These are phyloP conservation scores for Silvanus unidentatus DNA, from an alignment of 2,888 invertebrate species.

Conservation along the genomic window DNA sequence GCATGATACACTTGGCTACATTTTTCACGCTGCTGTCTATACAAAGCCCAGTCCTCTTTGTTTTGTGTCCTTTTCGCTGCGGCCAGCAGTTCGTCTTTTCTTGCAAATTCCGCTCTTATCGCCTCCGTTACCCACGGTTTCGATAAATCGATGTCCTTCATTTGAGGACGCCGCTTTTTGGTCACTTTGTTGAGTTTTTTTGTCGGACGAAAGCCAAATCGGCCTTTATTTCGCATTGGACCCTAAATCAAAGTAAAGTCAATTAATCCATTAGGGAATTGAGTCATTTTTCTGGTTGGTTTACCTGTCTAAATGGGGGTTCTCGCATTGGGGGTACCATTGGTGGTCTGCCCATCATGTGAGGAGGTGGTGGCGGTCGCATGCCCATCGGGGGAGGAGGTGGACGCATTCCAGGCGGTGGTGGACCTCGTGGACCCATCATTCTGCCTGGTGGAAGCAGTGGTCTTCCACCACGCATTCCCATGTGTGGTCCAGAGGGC, in stretches of 20 bases:
- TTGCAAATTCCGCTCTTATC: constrained; percentile 49
- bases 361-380: constrained; percentile 28
- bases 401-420: constrained; percentile 28
- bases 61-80: constrained; percentile 47
- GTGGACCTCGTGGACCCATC: constrained; percentile 29
- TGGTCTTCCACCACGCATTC: constrained; percentile 29
- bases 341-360: constrained; percentile 27
- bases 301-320: background rate
- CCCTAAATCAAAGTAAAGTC: no score
- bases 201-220: background rate
- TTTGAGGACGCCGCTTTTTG: background rate
- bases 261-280: no score
- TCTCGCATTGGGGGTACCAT: constrained; percentile 24
- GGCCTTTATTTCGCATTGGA: background rate
- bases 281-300: no score
- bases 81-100: constrained; percentile 50
- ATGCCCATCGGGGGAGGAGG: constrained; percentile 29
- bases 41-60: constrained; percentile 52
- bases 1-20: constrained; percentile 52
- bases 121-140: constrained; percentile 56
- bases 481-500: constrained; percentile 29
- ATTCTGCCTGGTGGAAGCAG: constrained; percentile 27
- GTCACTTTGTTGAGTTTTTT: background rate
- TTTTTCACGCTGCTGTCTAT: constrained; percentile 54
- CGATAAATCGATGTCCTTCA: constrained; percentile 45